phyloP scores from a whole-genome alignment of 2,888 invertebrate genomes.

The Epicampocera succincta region DNA sequence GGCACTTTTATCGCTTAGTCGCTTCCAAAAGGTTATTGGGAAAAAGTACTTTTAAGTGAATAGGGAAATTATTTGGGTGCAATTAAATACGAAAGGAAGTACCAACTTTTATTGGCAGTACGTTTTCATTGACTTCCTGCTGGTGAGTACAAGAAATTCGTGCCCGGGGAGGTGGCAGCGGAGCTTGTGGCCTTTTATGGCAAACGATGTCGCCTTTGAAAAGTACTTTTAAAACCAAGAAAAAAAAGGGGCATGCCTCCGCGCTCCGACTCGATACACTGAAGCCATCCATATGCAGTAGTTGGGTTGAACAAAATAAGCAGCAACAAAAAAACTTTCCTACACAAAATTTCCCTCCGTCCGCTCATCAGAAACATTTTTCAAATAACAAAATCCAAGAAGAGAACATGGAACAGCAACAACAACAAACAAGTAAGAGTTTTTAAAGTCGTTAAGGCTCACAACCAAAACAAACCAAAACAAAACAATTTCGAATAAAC shows the following conservation, averaged over 20 bases:
- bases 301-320: conserved; percentile 51
- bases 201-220: not conserved
- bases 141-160: too few species aligned
- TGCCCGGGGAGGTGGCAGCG: too few species aligned
- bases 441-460: conserved; percentile 62
- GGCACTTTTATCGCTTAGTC: too few species aligned
- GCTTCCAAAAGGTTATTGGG: too few species aligned
- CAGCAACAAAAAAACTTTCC: conserved; percentile 47
- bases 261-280: not conserved
- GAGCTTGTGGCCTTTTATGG: too few species aligned
- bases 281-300: conserved; percentile 63
- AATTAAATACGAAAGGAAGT: too few species aligned
- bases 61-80: too few species aligned
- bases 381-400: conserved; percentile 25
- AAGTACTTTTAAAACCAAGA: not conserved
- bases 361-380: conserved; percentile 50
- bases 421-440: conserved; percentile 18
- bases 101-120: too few species aligned
- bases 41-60: too few species aligned
- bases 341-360: conserved; percentile 62
- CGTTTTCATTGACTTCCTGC: too few species aligned
- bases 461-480: conserved; percentile 24
- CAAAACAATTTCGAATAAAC: conserved; percentile 19
- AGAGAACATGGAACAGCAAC: conserved; percentile 27
- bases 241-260: not conserved